Base-by-base conservation (phyloP, 1,140 invertebrate species). In the Propsilocerus akamusi region DNA sequence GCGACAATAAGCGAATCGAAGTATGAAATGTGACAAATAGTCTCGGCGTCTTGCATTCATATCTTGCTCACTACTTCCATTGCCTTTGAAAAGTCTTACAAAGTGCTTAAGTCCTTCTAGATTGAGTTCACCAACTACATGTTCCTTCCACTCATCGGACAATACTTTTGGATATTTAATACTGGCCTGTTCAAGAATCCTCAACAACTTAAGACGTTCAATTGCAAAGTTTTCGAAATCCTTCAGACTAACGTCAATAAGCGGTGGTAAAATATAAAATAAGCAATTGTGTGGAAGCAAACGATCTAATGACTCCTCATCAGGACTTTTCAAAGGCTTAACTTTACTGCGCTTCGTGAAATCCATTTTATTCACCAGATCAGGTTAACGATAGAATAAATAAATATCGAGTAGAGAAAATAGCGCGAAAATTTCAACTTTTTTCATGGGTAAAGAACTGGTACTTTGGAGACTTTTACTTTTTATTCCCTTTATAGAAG, bases 21-120 rank as follows among this genome's bases (percentile, higher is more conserved):
- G 69, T 53, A 97, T 86, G 66, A 89, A 97, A 68, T 99, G 95
- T 1, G 92, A 92, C 46, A 95, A 75, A 58, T 88, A 80, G 70
- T 98, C 94, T 53, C 77, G 76, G 49, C 75, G 72, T 48, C 86
- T 72, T 6, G 74, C 75, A 56, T 79, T 71, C 22, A 78, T 58
- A 56, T 83, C 78, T 17, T 67, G 58, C 51, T 82, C 75, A 2
- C 54, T 54, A 46, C 58, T 72, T 26, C 65, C 67, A 4, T 64
- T 64, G 48, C 62, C 68, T 58, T 68, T 65, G 52, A 72, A 68
- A 30, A 77, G 60, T 62, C 70, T 72, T 7, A 69, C 65, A 56
- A 74, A 85, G 55, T 73, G 72, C 56, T 76, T 77, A 25, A 83
- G 63, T 20, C 80, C 79, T 56, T 83, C 77, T 55, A 77, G 80